Evolutionary conservation across 2,797 vertebrate genomes (phyloP).

Genomic region (Yasuhikotakia modesta): DNA sequence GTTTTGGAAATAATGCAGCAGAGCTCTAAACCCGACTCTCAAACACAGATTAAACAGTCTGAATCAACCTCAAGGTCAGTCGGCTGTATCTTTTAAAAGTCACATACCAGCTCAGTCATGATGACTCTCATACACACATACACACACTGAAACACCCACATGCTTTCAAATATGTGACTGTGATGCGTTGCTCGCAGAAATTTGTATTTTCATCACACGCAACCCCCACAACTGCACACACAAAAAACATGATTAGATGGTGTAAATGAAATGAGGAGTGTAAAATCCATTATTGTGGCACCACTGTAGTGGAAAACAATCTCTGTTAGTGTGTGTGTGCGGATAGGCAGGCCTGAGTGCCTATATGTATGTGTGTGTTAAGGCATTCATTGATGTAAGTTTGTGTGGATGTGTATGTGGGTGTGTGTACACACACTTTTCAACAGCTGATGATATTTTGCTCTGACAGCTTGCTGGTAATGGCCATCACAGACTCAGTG

Average conservation of each 20-base stretch:
- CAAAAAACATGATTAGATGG: conserved; percentile 24
- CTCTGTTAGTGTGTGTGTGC: conserved; percentile 43
- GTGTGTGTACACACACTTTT: conserved; percentile 21
- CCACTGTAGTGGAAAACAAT: conserved; percentile 28
- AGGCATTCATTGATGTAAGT: conserved; percentile 18
- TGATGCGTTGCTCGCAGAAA: not conserved
- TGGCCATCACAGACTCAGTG: conserved; percentile 42
- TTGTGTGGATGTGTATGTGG: conserved; percentile 23
- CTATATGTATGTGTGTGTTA: too few species aligned
- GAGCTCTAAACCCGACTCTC: conserved; percentile 19
- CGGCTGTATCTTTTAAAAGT: conserved; percentile 26
- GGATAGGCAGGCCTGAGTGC: conserved; percentile 9
- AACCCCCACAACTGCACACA: conserved; percentile 26
- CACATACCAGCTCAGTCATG: conserved; percentile 2
- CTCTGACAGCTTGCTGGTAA: conserved; percentile 50
- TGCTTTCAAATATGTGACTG: conserved; percentile 3
- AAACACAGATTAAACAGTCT: conserved; percentile 46
- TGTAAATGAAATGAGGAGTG: conserved; percentile 14
- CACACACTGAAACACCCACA: conserved; percentile 6
- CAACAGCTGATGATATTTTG: conserved; percentile 47
- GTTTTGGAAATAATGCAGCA: conserved; percentile 4
- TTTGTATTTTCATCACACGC: not conserved
- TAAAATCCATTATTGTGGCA: conserved; percentile 34
- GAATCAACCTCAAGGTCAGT: conserved; percentile 52
- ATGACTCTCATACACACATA: conserved; percentile 12